Conservation (phyloP, 2,113 vertebrate genomes). For the Microcebus lehilahytsara region DNA sequence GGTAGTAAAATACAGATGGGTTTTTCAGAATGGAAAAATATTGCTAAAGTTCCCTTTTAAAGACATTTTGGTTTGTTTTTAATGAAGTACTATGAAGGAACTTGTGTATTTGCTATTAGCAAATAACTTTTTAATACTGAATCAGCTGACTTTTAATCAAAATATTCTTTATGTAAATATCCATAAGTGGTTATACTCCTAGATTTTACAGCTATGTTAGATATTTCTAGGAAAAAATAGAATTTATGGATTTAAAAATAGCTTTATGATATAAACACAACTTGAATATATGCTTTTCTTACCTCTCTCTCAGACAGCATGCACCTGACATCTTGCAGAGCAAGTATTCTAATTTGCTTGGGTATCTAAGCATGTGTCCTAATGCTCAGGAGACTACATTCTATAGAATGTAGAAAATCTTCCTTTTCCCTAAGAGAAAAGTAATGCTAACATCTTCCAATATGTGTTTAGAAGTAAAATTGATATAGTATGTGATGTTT, state of each 20-base stretch:
- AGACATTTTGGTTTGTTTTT: neutral
- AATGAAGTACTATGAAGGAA: neutral
- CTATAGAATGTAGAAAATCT: neutral
- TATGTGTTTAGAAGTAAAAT: neutral
- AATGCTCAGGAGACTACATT: neutral
- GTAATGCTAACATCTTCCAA: neutral
- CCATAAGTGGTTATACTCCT: neutral
- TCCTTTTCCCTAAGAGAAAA: neutral
- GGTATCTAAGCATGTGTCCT: neutral
- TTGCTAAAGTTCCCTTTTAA: neutral
- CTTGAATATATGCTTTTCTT: neutral
- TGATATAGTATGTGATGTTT: neutral
- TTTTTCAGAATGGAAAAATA: neutral
- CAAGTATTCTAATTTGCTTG: neutral
- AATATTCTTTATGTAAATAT: neutral
- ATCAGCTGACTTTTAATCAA: neutral
- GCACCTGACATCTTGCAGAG: neutral
- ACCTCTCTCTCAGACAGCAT: neutral
- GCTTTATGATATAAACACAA: neutral
- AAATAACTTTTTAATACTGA: conserved; percentile 17
- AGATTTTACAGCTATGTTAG: neutral
- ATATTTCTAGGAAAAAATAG: neutral
- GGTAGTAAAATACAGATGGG: neutral
- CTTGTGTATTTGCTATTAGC: neutral
- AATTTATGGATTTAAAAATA: neutral